Base-by-base conservation (phyloP, 64 coral and sea anemone genomes). In the Acropora tenuis region DNA sequence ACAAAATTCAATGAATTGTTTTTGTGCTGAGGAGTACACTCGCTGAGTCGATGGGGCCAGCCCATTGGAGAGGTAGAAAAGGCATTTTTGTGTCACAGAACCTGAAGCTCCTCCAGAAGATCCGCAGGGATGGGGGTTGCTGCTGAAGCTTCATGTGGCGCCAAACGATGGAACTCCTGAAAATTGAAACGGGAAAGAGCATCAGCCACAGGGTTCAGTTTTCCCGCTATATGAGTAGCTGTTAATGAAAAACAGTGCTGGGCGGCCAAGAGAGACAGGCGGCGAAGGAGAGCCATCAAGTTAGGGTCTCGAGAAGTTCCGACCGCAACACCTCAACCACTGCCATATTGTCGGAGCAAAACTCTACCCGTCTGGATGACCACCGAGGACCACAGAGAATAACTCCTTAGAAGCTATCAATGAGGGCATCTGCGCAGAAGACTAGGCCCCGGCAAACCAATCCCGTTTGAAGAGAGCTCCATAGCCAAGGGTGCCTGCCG, bases 1-100 rank as follows among this genome's bases (percentile, higher is more conserved):
- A 16, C 90, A 86, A 53, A 92, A 92, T 15, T 92, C 69, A 48
- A 85, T 1, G 44, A 92, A 92, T 5, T 83, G 75, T 1, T 45
- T 19, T 61, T 92, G 90, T 9, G 60, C 71, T 1, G 72, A 41
- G 6, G 18, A 10, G 55, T 93, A 93, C 5, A 76, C 52, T 1
- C 91, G 58, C 2, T 76, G 60, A 3, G 82, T 93, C 11, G 61
- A 88, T n/a, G 73, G 49, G 3, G 91, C 83, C 0, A 93, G 58
- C 18, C 91, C 74, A 5, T 60, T 75, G 6, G 73, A 12, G 73
- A 75, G 73, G 46, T 75, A 75, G 13, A 60, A 41, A 17, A 10
- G 40, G 48, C 50, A 89, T 17, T 47, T 89, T 17, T 47, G 5
- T 17, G 59, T 45, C 8, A 68, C 59, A 16, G 18, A 43, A 13